Conservation (phyloP, 2,797 vertebrate genomes). For the Gymnoscopelus braueri region DNA sequence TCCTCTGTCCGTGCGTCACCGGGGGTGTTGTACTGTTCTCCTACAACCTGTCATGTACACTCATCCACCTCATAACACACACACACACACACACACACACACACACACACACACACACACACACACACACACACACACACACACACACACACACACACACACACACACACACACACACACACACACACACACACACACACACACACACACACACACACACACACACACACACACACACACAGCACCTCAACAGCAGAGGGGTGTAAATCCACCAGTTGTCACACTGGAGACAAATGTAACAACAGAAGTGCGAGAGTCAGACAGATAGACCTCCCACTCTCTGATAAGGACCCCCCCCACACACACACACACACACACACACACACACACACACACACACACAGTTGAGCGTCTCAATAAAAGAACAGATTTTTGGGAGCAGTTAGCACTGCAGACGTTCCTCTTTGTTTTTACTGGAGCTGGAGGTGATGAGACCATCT, state of each 20-base stretch:
- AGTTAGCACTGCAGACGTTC: no score
- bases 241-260: slow-evolving; percentile 38
- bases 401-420: no score
- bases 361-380: no score
- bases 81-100: no score
- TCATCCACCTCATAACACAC: slow-evolving; percentile 20
- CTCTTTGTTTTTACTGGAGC: neutral
- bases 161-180: no score
- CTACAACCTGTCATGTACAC: slow-evolving; percentile 50
- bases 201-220: no score
- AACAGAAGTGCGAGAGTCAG: slow-evolving; percentile 7
- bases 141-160: no score
- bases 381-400: neutral
- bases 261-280: slow-evolving; percentile 32
- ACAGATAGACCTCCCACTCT: slow-evolving; percentile 41
- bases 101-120: neutral
- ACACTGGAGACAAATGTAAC: slow-evolving; percentile 1
- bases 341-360: slow-evolving; percentile 7
- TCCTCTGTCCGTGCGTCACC: slow-evolving; percentile 28
- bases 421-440: no score
- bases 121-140: no score
- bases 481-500: slow-evolving; percentile 13
- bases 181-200: no score
- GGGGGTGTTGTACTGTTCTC: slow-evolving; percentile 20
- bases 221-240: slow-evolving; percentile 49